These are phyloP conservation scores for Aviceda subcristata DNA, from an alignment of 2,113 vertebrate genomes.

Conservation along the genomic window DNA sequence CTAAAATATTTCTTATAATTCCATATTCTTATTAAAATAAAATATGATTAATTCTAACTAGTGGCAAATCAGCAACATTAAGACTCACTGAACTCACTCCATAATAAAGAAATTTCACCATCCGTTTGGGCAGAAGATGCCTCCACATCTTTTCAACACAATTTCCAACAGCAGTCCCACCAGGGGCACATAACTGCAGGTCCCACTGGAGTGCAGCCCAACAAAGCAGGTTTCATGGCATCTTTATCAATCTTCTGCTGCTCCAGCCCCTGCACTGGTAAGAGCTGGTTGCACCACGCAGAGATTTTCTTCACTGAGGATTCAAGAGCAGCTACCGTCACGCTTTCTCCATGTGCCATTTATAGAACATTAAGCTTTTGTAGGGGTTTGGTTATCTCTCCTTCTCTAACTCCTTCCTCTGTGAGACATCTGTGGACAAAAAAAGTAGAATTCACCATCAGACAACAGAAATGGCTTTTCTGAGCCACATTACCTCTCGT, in stretches of 20 bases:
- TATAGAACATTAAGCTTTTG: background rate
- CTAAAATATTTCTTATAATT: too few relatives aligned
- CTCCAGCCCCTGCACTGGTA: background rate
- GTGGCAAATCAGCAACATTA: too few relatives aligned
- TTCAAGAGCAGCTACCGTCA: background rate
- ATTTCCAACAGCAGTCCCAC: background rate
- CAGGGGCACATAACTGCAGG: background rate
- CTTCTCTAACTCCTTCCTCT: background rate
- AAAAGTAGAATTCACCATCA: background rate
- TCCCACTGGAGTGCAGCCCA: background rate
- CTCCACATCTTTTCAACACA: background rate
- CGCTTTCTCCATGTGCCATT: accelerated
- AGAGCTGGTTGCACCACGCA: background rate
- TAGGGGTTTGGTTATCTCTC: background rate
- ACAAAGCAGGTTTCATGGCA: background rate
- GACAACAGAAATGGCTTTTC: background rate
- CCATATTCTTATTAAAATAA: too few relatives aligned
- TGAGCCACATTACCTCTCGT: background rate
- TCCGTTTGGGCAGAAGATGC: background rate
- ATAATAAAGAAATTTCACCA: background rate
- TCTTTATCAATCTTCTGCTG: background rate
- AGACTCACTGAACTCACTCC: background rate
- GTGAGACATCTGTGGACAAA: background rate
- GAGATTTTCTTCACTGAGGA: background rate
- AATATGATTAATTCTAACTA: too few relatives aligned